Evolutionary conservation across 2,797 vertebrate species (phyloP), one percentile per base, ranked within the genome.

Genomic region (Otus scops): DNA sequence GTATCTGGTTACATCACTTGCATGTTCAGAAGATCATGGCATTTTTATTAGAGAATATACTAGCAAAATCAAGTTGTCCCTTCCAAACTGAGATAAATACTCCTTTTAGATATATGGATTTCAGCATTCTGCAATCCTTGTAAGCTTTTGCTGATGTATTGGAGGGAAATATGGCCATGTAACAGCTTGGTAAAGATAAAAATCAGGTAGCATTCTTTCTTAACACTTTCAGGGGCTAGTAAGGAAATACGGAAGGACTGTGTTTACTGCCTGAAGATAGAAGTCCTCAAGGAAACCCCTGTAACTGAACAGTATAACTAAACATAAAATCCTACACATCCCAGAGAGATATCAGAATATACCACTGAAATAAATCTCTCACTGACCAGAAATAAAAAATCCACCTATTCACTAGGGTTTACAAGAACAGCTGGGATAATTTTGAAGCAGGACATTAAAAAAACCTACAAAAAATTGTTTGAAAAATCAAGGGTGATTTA

Each of bases 311-410:
- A 54, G 34, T 41, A 53, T 9, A 79, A 24, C 38, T 70, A 70
- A 93, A 88, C 16, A 68, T 23, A 64, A 82, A 95, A 79, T 53
- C 26, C 26, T 61, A 26, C 2, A 3, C 67, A 73, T 64, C 32
- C n/a, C 32, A 63, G 83, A 60, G 86, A 79, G n/a, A n/a, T 67
- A 74, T 15, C 32, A 64, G 68, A 90, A 70, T 47, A 53, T 27
- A 24, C 7, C 6, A 4, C 28, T 74, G 51, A 94, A 80, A 76
- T 48, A 95, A 76, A 39, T 45, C 86, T 11, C 36, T 75, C 18
- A 20, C 68, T 87, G 18, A 50, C 18, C 50, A 57, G 91, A 92
- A 92, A 65, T 38, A 57, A 91, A 84, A 85, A 85, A 71, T 38
- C 17, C 11, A 53, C 5, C 28, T 54, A 21, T 17, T 86, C 11